A percentile compares a stretch with the other conserved stretches of the same genome.
These are phyloP conservation scores for Ichneumon xanthorius DNA, from an alignment of 2,888 invertebrate genomes.

Conservation along the genomic window DNA sequence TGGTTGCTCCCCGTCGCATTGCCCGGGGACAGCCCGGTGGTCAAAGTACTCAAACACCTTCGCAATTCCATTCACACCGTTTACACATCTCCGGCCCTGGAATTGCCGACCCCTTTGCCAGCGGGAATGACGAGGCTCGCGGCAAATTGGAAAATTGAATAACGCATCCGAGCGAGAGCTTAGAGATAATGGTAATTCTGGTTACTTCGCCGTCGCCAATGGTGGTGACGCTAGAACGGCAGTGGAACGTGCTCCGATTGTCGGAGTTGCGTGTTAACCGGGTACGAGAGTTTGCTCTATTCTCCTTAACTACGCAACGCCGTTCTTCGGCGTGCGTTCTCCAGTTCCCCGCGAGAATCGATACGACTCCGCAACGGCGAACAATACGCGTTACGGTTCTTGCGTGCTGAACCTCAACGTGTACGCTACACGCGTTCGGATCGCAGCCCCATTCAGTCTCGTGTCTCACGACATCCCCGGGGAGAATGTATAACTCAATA, in stretches of 20 bases:
- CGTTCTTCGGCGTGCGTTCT: neutral
- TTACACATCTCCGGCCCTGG: neutral
- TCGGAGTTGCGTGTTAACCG: neutral
- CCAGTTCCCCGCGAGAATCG: neutral
- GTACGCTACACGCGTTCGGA: too few relatives aligned
- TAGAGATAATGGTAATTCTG: neutral
- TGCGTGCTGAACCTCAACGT: too few relatives aligned
- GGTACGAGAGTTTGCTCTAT: neutral
- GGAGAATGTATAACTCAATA: slow-evolving; percentile 23
- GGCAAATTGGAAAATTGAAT: slow-evolving; percentile 14
- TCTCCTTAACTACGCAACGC: neutral
- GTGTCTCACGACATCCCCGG: slow-evolving; percentile 38
- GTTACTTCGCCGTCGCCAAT: neutral
- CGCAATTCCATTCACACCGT: neutral
- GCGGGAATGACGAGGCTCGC: slow-evolving; percentile 11
- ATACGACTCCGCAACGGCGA: neutral
- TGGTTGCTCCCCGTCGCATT: neutral
- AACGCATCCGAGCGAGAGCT: neutral
- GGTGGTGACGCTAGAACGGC: neutral
- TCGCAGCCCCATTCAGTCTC: neutral
- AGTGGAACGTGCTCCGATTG: neutral
- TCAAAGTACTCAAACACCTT: slow-evolving; percentile 39
- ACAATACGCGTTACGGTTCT: too few relatives aligned
- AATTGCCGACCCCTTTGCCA: neutral
- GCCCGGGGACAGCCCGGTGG: slow-evolving; percentile 8